phyloP scores from a whole-genome alignment of 1,140 invertebrate species.

The Drosophila pachea region DNA sequence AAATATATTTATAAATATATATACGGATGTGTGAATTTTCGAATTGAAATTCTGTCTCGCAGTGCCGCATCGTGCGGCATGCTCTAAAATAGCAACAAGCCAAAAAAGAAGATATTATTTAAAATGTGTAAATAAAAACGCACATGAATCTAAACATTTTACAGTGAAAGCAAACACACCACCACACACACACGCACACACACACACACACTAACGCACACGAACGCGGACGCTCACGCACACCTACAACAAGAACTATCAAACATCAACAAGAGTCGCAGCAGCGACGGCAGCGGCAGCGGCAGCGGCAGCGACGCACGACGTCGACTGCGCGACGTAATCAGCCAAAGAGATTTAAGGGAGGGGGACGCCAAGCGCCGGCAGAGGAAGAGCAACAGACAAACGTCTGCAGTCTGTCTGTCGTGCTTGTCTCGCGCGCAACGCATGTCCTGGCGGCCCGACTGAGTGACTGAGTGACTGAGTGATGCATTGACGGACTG shows the following conservation, averaged over 20 bases:
- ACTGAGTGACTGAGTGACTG: slow-evolving; percentile 14
- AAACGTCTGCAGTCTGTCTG: slow-evolving; percentile 32
- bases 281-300: slow-evolving; percentile 20
- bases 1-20: slow-evolving; percentile 38
- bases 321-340: slow-evolving; percentile 38
- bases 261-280: slow-evolving; percentile 40
- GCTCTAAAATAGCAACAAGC: slow-evolving; percentile 41
- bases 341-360: slow-evolving; percentile 10
- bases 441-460: slow-evolving; percentile 22
- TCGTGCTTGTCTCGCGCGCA: slow-evolving; percentile 23
- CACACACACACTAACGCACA: slow-evolving; percentile 10
- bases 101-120: slow-evolving; percentile 23
- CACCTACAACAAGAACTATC: slow-evolving; percentile 46
- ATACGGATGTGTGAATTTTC: not conserved
- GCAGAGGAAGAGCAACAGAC: slow-evolving; percentile 28
- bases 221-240: slow-evolving; percentile 10
- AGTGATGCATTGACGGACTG: slow-evolving; percentile 18
- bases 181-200: slow-evolving; percentile 24
- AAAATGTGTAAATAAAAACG: slow-evolving; percentile 52
- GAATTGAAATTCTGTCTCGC: slow-evolving; percentile 19
- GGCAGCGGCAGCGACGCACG: slow-evolving; percentile 17
- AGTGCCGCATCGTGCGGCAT: slow-evolving; percentile 35
- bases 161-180: slow-evolving; percentile 55
- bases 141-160: slow-evolving; percentile 49
- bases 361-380: slow-evolving; percentile 4